Percentiles rank a stretch among this genome's conserved stretches.
These are phyloP conservation scores for Lepidochrysops patricia DNA, from an alignment of 2,888 invertebrate genomes.

Conservation along the genomic window DNA sequence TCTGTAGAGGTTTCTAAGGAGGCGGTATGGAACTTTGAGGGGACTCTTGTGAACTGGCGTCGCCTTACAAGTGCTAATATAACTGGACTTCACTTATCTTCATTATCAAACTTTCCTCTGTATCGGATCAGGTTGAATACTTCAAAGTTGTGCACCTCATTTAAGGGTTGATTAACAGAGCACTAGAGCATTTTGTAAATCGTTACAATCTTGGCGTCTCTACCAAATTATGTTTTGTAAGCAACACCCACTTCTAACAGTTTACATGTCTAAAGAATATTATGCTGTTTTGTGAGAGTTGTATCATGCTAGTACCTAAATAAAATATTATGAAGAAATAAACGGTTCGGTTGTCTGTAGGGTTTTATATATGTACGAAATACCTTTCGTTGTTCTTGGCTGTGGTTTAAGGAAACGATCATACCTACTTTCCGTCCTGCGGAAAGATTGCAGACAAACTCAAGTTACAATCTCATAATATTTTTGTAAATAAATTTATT, in stretches of 20 bases:
- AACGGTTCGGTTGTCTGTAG: too few species aligned
- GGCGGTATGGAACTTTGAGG: constrained; percentile 36
- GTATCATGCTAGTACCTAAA: too few species aligned
- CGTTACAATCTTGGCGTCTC: too few species aligned
- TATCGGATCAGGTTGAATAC: constrained; percentile 21
- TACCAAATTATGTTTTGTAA: too few species aligned
- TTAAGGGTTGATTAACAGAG: too few species aligned
- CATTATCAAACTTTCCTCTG: constrained; percentile 26
- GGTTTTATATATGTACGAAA: neutral
- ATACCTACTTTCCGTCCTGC: neutral
- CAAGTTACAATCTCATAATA: neutral
- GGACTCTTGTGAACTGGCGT: constrained; percentile 38
- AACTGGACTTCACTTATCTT: constrained; percentile 29
- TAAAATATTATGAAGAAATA: too few species aligned
- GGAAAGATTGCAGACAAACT: neutral
- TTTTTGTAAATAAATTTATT: too few species aligned
- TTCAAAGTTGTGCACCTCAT: neutral
- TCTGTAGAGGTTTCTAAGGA: constrained; percentile 27
- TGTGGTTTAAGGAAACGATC: neutral
- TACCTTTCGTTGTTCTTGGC: neutral
- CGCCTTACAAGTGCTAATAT: constrained; percentile 29
- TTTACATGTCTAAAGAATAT: too few species aligned
- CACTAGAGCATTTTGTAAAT: too few species aligned
- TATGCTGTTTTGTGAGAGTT: too few species aligned
- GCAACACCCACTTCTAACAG: too few species aligned